phyloP scores from a whole-genome alignment of 2,113 vertebrate genomes.

The Proteles cristata region DNA sequence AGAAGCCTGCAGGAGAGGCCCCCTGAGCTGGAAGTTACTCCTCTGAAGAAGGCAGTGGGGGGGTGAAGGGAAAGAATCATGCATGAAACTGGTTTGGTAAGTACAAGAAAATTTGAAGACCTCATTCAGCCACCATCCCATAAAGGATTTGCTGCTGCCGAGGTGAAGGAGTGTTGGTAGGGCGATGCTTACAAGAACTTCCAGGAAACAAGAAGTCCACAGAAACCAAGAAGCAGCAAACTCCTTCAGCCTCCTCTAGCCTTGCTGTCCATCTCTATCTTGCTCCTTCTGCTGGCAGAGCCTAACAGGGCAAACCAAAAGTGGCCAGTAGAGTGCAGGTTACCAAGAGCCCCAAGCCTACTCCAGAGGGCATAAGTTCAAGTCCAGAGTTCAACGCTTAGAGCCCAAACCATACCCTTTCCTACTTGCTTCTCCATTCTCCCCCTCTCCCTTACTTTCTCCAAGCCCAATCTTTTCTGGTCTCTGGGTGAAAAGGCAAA shows the following conservation, averaged over 20 bases:
- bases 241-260: not conserved
- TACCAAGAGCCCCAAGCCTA: not conserved
- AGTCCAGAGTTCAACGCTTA: not conserved
- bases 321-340: not conserved
- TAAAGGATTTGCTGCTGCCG: not conserved
- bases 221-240: not conserved
- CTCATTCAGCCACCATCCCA: not conserved
- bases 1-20: not conserved
- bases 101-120: not conserved
- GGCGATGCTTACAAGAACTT: not conserved
- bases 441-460: not conserved
- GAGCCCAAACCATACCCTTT: not conserved
- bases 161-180: not conserved
- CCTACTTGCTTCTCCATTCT: not conserved
- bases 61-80: accelerated
- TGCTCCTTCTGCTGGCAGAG: not conserved
- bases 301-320: not conserved
- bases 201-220: not conserved
- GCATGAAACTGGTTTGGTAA: not conserved
- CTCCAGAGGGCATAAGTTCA: not conserved
- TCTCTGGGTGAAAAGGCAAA: not conserved
- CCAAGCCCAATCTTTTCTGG: no score
- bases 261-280: not conserved
- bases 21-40: not conserved
- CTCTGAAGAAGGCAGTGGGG: not conserved